Base-by-base conservation (phyloP, 2,113 vertebrate genomes). In the Myrmecobius fasciatus region DNA sequence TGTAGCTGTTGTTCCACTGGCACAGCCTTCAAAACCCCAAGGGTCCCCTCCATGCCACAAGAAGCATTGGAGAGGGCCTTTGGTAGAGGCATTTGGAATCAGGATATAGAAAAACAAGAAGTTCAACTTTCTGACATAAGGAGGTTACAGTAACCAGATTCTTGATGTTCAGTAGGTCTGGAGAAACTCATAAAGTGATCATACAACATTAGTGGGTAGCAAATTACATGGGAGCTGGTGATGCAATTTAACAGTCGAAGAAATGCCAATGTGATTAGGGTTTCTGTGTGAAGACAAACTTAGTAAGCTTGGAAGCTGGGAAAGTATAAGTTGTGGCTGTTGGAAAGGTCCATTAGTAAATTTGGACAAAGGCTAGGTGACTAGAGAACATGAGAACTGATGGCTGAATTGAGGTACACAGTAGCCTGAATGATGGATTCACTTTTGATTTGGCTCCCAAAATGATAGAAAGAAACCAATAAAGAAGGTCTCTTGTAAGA, bases 111-210 rank as follows among this genome's bases (percentile, higher is more conserved):
- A 47, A 54, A 46, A 94, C 88, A 95, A 93, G 51, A 89, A 94
- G 51, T 95, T 91, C 54, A 91, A 91, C 49, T 97, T 97, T 94
- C 90, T 49, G 92, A 25, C 90, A 52, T 20, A 90, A 20, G 12
- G 54, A 92, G 49, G 48, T 52, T 53, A 90, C 95, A 56, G 28
- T 93, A 53, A 91, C 91, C 90, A 93, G 36, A 51, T 2, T 95
- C 67, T 83, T 43, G 67, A 83, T 83, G n/a, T 83, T 3, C 5
- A 52, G 26, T 60, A 43, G 47, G 54, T 46, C 94, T 52, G 11
- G 91, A 94, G 94, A 96, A n/a, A 24, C 83, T 90, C 49, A 89
- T 36, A 25, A 88, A 20, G 12, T 53, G 67, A 56, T 93, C 28
- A 51, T 90, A 93, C 88, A 94, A 46, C 1, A 14, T 83, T 89